phyloP scores from a whole-genome alignment of 2,113 vertebrate species.

The Grammomys surdaster region DNA sequence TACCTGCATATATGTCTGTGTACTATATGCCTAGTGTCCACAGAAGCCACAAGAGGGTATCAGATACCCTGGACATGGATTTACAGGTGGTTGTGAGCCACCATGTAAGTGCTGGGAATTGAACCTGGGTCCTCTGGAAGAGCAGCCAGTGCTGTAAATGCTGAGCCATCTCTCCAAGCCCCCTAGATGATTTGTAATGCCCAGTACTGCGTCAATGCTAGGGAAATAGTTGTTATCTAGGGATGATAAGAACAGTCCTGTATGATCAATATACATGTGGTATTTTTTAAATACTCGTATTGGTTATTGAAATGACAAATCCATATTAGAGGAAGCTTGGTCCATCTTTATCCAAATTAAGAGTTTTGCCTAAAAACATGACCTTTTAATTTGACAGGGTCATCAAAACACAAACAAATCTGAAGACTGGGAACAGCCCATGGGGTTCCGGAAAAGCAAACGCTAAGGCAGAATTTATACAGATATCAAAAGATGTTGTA shows the following conservation, averaged over 20 bases:
- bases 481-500: background rate
- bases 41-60: background rate
- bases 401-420: slow-evolving; percentile 5
- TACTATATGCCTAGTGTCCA: too few relatives aligned
- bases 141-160: background rate
- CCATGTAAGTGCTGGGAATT: background rate
- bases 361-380: background rate
- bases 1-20: background rate
- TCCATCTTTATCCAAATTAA: background rate
- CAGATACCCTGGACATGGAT: background rate
- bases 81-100: background rate
- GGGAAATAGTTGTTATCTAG: background rate
- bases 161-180: background rate
- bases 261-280: too few relatives aligned
- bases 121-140: background rate
- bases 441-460: background rate
- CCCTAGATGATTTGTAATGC: background rate
- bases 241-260: too few relatives aligned
- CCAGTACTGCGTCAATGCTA: too few relatives aligned
- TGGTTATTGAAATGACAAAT: background rate
- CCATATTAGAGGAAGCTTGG: background rate
- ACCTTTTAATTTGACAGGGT: background rate
- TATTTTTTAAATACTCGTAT: background rate
- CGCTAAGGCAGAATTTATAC: background rate
- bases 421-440: background rate